A percentile compares a stretch with the other conserved stretches of the same genome.
These are phyloP conservation scores for Shinisaurus crocodilurus DNA, from an alignment of 2,113 vertebrate species.

Conservation along the genomic window DNA sequence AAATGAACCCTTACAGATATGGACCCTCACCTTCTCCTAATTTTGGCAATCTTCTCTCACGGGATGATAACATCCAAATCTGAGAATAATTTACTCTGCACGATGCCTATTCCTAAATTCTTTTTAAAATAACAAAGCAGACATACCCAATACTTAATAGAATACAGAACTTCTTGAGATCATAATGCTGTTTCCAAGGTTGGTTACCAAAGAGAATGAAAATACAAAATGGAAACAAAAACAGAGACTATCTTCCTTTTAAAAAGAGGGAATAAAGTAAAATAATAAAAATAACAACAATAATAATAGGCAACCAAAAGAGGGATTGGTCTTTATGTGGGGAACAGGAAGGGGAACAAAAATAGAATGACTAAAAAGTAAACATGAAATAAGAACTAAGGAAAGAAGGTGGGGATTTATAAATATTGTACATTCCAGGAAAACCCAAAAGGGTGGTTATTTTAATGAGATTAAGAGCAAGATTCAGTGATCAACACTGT, in stretches of 20 bases:
- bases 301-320: not conserved
- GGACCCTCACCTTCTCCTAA: conserved; percentile 30
- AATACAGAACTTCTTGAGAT: conserved; percentile 55
- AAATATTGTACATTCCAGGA: conserved; percentile 29
- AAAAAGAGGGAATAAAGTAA: conserved; percentile 10
- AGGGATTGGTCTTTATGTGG: not conserved
- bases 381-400: not conserved
- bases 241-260: not conserved
- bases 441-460: not conserved
- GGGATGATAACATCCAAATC: conserved; percentile 49
- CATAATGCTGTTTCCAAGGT: conserved; percentile 41
- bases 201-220: conserved; percentile 35
- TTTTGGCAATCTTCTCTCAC: conserved; percentile 42
- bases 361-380: not conserved
- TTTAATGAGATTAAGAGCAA: not conserved
- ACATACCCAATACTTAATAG: conserved; percentile 44
- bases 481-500: not conserved
- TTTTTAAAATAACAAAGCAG: conserved; percentile 59
- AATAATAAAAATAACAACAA: not conserved
- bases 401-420: not conserved
- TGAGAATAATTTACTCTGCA: conserved; percentile 47
- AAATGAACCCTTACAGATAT: conserved; percentile 43
- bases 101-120: conserved; percentile 33
- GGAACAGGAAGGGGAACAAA: not conserved
- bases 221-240: conserved; percentile 27